Base-by-base conservation (phyloP, 2,113 vertebrate genomes). In the Rafetus swinhoei region DNA sequence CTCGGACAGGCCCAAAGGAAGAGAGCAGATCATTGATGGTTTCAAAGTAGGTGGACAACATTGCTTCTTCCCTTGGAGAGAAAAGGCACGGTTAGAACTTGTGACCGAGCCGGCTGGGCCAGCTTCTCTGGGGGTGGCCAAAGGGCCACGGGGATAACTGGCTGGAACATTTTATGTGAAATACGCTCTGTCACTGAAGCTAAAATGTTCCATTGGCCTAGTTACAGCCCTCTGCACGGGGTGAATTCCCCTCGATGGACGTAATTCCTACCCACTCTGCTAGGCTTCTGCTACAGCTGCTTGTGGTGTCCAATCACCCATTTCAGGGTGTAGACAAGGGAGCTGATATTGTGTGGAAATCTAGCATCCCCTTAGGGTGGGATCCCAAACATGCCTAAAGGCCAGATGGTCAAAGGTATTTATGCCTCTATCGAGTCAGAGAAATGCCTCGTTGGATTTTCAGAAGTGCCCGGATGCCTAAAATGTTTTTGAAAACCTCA, bases 1-100 rank as follows among this genome's bases (percentile, higher is more conserved):
- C 99, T 6, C 99, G 99, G 15, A 99, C 99, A 0, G 99, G 99
- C 59, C 99, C 99, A 1, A 99, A 99, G 56, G 99, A 99, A 3
- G 98, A 99, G 18, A 99, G 98, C 29, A 99, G 98, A 92, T 99
- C 99, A 53, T 99, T 99, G 89, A 99, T 99, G 13, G 99, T 99
- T 97, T 99, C 99, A 8, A 99, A 99, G 96, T 99, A 99, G 1
- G 99, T 99, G 35, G 99, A 99, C 98, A 99, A 98, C 98, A 99
- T 99, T 1, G 99, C 99, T 97, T 99, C 99, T 97, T 99, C 99
- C 97, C 99, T 99, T 98, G 81, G 97, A 98, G 93, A 97, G 93
- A 97, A 97, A 98, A 95, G 52, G 89, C 57, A 95, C 82, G 2
- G 56, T 98, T 96, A 97, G 95, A 93, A 89, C 62, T 60, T 74